phyloP scores from a whole-genome alignment of 2,797 vertebrate genomes.

The Sylvilagus floridanus region DNA sequence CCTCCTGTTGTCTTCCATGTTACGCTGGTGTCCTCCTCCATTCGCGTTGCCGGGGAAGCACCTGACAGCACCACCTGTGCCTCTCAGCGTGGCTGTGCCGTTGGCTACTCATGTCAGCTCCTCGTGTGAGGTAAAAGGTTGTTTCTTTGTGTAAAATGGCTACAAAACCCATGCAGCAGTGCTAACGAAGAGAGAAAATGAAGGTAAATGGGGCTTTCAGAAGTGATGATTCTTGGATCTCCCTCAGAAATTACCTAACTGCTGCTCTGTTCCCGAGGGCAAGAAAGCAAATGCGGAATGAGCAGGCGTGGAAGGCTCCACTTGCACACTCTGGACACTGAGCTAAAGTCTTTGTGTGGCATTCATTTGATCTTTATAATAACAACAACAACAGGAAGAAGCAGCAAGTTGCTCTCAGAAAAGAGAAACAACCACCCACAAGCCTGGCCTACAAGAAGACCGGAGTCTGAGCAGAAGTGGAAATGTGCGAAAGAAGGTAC shows the following conservation, averaged over 20 bases:
- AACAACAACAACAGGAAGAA: no score
- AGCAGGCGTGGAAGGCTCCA: neutral
- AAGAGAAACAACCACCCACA: no score
- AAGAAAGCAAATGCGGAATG: neutral
- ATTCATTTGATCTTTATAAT: neutral
- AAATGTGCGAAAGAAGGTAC: neutral
- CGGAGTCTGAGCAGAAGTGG: no score
- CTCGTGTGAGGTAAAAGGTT: neutral
- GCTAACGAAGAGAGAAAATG: neutral
- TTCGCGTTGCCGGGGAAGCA: neutral
- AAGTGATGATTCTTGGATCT: neutral
- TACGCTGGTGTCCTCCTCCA: no score
- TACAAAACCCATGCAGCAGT: neutral
- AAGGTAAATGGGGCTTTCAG: neutral
- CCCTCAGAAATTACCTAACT: neutral
- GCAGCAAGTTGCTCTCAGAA: no score
- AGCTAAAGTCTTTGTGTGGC: neutral
- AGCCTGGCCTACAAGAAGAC: no score
- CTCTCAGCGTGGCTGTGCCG: neutral
- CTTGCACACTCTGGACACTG: no score
- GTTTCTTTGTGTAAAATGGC: neutral
- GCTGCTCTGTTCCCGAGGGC: neutral
- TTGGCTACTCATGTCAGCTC: neutral
- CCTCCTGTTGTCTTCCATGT: no score
- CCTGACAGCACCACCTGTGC: neutral